phyloP scores from a whole-genome alignment of 2,113 vertebrate genomes.

The Sphyrna mokarran region DNA sequence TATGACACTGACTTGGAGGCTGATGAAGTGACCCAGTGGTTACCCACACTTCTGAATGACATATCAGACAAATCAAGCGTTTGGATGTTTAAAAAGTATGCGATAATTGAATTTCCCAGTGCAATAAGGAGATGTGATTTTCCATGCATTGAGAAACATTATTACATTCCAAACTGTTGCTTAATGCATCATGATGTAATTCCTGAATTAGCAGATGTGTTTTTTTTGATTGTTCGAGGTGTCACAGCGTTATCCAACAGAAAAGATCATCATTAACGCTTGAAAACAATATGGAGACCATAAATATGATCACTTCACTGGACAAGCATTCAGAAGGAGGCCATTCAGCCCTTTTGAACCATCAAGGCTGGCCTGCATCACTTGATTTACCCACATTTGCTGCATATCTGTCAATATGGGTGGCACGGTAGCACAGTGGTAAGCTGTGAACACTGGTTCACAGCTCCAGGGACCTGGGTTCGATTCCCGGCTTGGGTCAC shows the following conservation, averaged over 20 bases:
- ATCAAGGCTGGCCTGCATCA: no score
- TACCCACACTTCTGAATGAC: neutral
- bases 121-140: neutral
- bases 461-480: no score
- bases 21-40: neutral
- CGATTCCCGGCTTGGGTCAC: no score
- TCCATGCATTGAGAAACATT: conserved; percentile 13
- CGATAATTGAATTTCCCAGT: conserved; percentile 31
- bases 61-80: neutral
- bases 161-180: neutral
- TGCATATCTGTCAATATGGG: no score
- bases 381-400: no score
- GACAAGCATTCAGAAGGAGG: neutral
- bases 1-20: neutral
- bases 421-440: no score
- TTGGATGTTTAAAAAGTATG: conserved; percentile 21
- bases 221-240: neutral
- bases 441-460: no score
- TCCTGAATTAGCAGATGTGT: neutral
- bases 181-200: neutral
- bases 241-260: neutral
- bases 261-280: neutral
- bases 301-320: neutral
- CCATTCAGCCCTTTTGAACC: neutral
- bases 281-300: neutral